These are phyloP conservation scores for Sitophilus oryzae DNA, from an alignment of 1,140 invertebrate species.

Conservation along the genomic window DNA sequence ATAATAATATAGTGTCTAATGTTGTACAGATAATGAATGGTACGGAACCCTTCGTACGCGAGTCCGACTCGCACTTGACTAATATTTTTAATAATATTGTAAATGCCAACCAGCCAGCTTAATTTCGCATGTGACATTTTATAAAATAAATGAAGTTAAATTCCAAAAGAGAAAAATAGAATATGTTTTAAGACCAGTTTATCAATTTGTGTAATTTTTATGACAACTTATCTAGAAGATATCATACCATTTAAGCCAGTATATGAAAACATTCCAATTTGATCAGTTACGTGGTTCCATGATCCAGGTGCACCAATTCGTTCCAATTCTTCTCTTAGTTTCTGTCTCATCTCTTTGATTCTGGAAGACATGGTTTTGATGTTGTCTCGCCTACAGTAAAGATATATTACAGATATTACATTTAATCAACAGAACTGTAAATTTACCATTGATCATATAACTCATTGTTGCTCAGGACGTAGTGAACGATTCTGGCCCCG, in stretches of 20 bases:
- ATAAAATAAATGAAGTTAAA: too few relatives aligned
- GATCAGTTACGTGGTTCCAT: constrained; percentile 92
- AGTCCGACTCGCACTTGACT: too few relatives aligned
- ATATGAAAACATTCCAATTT: constrained; percentile 98
- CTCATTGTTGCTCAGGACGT: constrained; percentile 71
- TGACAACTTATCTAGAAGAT: too few relatives aligned
- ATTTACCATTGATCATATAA: constrained; percentile 76
- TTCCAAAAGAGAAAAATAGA: too few relatives aligned
- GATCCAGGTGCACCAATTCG: constrained; percentile 76
- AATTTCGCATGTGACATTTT: too few relatives aligned
- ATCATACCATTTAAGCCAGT: constrained; percentile 70
- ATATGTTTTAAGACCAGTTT: too few relatives aligned
- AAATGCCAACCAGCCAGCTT: too few relatives aligned
- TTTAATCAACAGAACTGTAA: not conserved
- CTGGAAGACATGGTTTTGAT: constrained; percentile 84
- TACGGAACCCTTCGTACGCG: too few relatives aligned
- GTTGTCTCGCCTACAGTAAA: constrained; percentile 64
- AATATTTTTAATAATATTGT: too few relatives aligned
- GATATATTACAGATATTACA: constrained; percentile 1
- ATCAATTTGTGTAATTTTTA: too few relatives aligned
- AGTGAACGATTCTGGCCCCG: constrained; percentile 85
- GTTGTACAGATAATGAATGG: too few relatives aligned
- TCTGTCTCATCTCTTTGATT: constrained; percentile 81
- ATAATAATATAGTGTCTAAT: too few relatives aligned
- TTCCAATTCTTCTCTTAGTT: constrained; percentile 68